Evolutionary conservation across 2,797 vertebrate species (phyloP).

Genomic region (Apogon talboti): DNA sequence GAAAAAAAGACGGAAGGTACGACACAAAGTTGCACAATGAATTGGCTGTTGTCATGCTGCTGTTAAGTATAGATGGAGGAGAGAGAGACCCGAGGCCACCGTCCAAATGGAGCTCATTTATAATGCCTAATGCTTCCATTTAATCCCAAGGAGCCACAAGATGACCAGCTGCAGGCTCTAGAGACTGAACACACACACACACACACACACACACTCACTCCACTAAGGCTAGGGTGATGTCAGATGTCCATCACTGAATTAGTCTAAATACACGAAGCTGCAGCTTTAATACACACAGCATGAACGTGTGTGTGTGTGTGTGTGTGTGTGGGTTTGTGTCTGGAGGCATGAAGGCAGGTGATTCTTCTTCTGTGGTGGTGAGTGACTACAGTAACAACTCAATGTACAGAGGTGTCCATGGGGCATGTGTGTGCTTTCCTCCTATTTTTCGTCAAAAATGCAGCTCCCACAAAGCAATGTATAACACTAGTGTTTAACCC

Average conservation of each 20-base stretch:
- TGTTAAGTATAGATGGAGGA: constrained; percentile 43
- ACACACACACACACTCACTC: neutral
- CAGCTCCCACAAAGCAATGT: neutral
- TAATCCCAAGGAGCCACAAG: constrained; percentile 61
- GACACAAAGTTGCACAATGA: constrained; percentile 12
- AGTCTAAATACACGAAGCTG: neutral
- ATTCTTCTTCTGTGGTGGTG: constrained; percentile 10
- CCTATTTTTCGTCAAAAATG: neutral
- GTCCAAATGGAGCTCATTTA: constrained; percentile 71
- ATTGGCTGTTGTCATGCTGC: constrained; percentile 31
- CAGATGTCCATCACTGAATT: constrained; percentile 39
- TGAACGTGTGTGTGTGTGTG: neutral
- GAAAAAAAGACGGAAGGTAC: constrained; percentile 4
- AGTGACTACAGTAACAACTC: neutral
- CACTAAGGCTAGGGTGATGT: constrained; percentile 13
- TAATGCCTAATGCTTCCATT: constrained; percentile 67
- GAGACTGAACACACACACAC: constrained; percentile 26
- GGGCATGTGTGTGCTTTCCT: neutral
- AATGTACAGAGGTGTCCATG: neutral
- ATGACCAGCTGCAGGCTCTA: constrained; percentile 24
- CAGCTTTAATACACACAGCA: neutral
- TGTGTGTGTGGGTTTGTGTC: constrained; percentile 1
- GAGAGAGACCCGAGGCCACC: constrained; percentile 50
- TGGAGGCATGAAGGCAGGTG: constrained; percentile 1
- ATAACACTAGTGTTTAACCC: too few relatives aligned